Base-by-base conservation (phyloP, 2,888 invertebrate genomes). In the Pharmacophagus antenor region DNA sequence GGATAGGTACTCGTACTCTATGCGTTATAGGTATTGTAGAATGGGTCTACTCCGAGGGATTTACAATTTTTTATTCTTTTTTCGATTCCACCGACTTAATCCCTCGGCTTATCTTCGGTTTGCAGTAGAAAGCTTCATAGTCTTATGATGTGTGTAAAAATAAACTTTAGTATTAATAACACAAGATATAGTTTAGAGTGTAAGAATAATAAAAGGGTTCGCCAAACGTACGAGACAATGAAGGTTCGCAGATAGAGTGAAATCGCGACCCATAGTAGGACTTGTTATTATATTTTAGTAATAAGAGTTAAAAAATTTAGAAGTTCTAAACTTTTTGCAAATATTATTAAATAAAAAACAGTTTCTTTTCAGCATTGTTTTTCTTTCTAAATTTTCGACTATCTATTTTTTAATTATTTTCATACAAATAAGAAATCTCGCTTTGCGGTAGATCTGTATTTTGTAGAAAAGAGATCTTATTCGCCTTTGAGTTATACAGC, bases 41-140 rank as follows among this genome's bases (percentile, higher is more conserved):
- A 10, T 12, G 27, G 7, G 12, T 3, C 12, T 31, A n/a, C 8
- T 31, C 12, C 12, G 3, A 3, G 15, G 31, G 15, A 31, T 79
- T 79, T 68, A 74, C 70, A 73, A n/a, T 71, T 78, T 82, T 84
- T 82, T 82, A 78, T 78, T 78, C 74, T 51, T 55, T 80, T 82
- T 82, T 82, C 72, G 80, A 75, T 82, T 79, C 72, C 76, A 71
- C 69, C 72, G 77, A 78, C 81, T 83, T 88, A 87, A 88, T 88
- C 88, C 85, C 65, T 54, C 68, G 71, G 85, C 84, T 88, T 88
- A 88, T 88, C 88, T 87, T 72, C 69, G 69, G 78, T 80, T 78
- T 80, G 81, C 85, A 86, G 80, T 79, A 72, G 72, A 74, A 80
- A 80, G 76, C 79, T 75, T 73, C 71, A 62, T 70, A 69, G 8